A percentile compares a stretch with the other conserved stretches of the same genome.
Conservation (phyloP, 1,140 invertebrate genomes). For the Calliphora vicina region DNA sequence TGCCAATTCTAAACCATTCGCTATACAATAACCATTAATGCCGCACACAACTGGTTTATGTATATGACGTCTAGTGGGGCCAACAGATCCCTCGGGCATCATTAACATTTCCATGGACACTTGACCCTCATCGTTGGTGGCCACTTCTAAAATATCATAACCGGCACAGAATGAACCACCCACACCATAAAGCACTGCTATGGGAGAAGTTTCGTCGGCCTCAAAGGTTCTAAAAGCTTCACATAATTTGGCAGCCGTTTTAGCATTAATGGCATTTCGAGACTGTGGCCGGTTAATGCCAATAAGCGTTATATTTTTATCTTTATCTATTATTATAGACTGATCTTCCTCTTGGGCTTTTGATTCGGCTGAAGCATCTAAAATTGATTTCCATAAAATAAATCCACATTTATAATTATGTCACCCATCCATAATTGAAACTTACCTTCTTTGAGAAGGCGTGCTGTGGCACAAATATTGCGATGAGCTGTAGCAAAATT, state of each 20-base stretch:
- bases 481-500: not conserved
- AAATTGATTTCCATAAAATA: not conserved
- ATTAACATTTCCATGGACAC: conserved; percentile 57
- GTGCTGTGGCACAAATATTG: not conserved
- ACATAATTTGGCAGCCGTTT: conserved; percentile 72
- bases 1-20: conserved; percentile 88
- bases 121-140: conserved; percentile 51
- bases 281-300: conserved; percentile 86
- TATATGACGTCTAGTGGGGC: conserved; percentile 71
- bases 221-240: conserved; percentile 83
- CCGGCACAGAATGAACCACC: conserved; percentile 93
- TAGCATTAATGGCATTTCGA: conserved; percentile 80
- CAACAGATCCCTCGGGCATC: conserved; percentile 62
- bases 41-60: conserved; percentile 88
- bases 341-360: not conserved
- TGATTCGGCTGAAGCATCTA: not conserved
- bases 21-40: conserved; percentile 87
- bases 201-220: conserved; percentile 71
- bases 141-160: conserved; percentile 79
- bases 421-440: not conserved
- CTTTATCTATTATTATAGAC: conserved; percentile 59
- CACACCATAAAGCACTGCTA: conserved; percentile 84
- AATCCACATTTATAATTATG: not conserved
- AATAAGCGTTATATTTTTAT: conserved; percentile 74
- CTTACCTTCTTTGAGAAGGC: conserved; percentile 6